phyloP scores from a whole-genome alignment of 30 jellyfish, hydroid and myxozoan genomes.

The Hydractinia echinata region DNA sequence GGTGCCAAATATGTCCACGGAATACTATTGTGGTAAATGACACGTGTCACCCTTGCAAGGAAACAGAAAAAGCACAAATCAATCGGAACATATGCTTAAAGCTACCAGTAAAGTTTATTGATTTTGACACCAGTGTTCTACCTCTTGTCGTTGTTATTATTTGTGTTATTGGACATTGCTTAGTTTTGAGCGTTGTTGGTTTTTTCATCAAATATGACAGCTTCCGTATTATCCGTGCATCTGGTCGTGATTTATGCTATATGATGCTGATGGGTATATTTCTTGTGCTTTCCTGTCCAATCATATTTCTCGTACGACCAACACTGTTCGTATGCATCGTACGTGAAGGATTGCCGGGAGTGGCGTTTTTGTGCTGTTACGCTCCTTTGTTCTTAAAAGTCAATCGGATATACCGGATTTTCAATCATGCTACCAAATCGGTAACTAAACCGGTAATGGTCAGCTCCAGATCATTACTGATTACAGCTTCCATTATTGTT shows the following conservation, averaged over 20 bases:
- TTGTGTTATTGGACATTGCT: too few relatives aligned
- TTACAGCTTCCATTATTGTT: conserved; percentile 40
- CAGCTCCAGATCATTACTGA: conserved; percentile 53
- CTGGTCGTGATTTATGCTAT: conserved; percentile 73
- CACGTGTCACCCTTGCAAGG: conserved; percentile 3
- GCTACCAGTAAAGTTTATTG: neutral
- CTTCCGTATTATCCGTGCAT: conserved; percentile 60
- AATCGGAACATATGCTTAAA: neutral
- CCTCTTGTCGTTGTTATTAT: neutral
- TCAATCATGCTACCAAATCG: conserved; percentile 46
- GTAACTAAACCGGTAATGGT: conserved; percentile 47
- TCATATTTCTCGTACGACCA: conserved; percentile 42
- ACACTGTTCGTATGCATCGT: conserved; percentile 45
- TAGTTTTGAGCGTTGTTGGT: too few relatives aligned
- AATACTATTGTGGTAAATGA: neutral
- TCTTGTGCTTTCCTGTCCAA: conserved; percentile 35
- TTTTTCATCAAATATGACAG: conserved; percentile 18
- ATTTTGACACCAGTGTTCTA: neutral
- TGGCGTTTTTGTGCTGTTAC: conserved; percentile 33
- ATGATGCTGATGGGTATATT: conserved; percentile 59
- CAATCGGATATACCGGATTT: conserved; percentile 56
- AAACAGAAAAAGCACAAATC: neutral
- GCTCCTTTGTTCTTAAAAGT: conserved; percentile 22
- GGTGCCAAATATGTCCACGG: neutral
- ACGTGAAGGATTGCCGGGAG: conserved; percentile 60